Percentiles rank a stretch among this genome's conserved stretches.
phyloP scores from a whole-genome alignment of 2,797 vertebrate genomes.

The Borostomias antarcticus region DNA sequence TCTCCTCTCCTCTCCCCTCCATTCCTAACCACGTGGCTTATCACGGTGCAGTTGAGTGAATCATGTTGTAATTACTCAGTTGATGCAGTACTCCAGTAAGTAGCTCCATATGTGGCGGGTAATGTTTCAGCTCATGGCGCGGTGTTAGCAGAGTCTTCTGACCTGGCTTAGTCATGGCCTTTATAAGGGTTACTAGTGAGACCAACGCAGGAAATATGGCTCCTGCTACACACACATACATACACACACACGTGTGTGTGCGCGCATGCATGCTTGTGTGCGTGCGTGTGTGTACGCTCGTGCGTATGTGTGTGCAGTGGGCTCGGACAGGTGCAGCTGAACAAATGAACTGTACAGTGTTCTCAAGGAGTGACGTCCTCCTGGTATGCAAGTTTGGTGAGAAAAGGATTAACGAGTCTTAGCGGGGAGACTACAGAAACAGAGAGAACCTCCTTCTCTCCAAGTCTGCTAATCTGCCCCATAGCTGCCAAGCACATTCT shows the following conservation, averaged over 20 bases:
- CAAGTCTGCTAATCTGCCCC: slow-evolving; percentile 27
- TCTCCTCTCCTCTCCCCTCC: too few species aligned
- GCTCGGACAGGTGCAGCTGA: slow-evolving; percentile 55
- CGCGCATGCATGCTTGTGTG: slow-evolving; percentile 10
- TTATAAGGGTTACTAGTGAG: slow-evolving; percentile 6
- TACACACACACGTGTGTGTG: slow-evolving; percentile 4
- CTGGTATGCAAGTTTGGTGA: slow-evolving; percentile 40
- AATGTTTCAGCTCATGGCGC: slow-evolving; percentile 1
- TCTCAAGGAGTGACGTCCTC: slow-evolving; percentile 55
- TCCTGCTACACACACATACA: not conserved
- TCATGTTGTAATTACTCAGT: not conserved
- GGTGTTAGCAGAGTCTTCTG: slow-evolving; percentile 5
- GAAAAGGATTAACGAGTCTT: slow-evolving; percentile 50
- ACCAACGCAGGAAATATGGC: slow-evolving; percentile 8
- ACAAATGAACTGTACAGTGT: slow-evolving; percentile 43
- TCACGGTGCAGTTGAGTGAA: not conserved
- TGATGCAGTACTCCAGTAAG: not conserved
- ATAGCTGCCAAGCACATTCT: not conserved
- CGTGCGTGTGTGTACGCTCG: slow-evolving; percentile 15
- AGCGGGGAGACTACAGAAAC: slow-evolving; percentile 51
- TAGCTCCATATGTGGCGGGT: not conserved
- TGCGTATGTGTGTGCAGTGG: slow-evolving; percentile 3
- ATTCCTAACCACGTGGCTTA: not conserved
- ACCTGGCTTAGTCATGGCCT: slow-evolving; percentile 14
- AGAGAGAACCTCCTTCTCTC: slow-evolving; percentile 12